Conservation (phyloP, 1,140 invertebrate species). For the Ostrea denselamellosa region DNA sequence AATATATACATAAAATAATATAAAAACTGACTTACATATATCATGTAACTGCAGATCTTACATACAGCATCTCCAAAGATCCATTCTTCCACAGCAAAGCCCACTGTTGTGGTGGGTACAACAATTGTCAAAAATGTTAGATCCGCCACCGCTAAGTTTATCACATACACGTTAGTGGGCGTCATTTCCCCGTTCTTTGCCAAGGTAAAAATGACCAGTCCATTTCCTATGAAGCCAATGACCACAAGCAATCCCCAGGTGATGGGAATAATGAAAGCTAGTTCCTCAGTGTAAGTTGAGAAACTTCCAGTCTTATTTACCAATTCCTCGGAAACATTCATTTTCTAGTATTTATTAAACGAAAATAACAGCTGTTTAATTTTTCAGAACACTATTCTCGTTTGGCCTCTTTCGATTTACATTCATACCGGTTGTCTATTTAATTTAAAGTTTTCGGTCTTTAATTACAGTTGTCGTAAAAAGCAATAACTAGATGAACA, state of each 20-base stretch:
- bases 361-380: background rate
- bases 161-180: constrained; percentile 93
- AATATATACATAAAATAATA: no score
- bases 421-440: background rate
- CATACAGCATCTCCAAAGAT: constrained; percentile 94
- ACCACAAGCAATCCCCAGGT: constrained; percentile 86
- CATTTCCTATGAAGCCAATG: constrained; percentile 92
- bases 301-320: background rate
- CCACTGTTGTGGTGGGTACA: constrained; percentile 84
- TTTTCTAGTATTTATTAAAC: background rate
- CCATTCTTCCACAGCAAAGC: constrained; percentile 82
- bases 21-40: constrained; percentile 86
- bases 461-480: background rate
- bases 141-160: constrained; percentile 91
- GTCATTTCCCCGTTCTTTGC: constrained; percentile 92
- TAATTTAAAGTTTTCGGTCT: background rate
- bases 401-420: background rate
- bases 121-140: constrained; percentile 95
- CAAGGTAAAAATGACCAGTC: constrained; percentile 95
- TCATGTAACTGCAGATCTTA: constrained; percentile 88
- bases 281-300: background rate
- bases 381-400: background rate
- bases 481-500: background rate
- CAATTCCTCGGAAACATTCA: background rate
- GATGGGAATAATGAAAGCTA: constrained; percentile 38